Conservation (phyloP, 2,113 vertebrate species). For the Cryptomyrus ogoouensis region DNA sequence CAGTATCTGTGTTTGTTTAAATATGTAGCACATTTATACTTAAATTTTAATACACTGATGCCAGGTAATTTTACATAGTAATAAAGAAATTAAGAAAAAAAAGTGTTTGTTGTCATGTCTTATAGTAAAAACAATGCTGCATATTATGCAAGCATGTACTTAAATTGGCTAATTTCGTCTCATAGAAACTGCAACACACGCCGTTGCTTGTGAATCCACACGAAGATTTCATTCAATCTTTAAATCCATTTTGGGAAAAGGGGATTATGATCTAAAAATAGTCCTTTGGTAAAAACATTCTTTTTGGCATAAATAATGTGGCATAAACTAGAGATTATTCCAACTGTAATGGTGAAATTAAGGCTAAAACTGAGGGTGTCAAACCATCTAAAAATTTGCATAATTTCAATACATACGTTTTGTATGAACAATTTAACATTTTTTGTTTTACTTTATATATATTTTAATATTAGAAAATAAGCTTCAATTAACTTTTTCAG, state of each 20-base stretch:
- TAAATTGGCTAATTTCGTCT: neutral
- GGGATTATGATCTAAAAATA: neutral
- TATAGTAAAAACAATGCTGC: neutral
- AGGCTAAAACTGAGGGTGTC: neutral
- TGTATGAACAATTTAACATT: neutral
- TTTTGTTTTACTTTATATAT: neutral
- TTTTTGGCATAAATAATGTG: neutral
- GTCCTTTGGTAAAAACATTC: neutral
- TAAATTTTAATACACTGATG: neutral
- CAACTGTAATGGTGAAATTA: neutral
- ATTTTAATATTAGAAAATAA: neutral
- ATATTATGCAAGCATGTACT: neutral
- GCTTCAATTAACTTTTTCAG: neutral
- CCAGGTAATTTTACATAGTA: neutral
- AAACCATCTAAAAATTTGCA: neutral
- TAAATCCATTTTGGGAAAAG: neutral
- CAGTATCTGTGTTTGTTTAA: neutral
- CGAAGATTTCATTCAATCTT: neutral
- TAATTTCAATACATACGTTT: neutral
- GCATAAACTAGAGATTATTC: neutral
- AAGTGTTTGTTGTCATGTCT: neutral
- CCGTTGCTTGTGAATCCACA: neutral
- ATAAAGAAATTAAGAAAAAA: neutral
- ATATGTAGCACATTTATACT: conserved; percentile 1
- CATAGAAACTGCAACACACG: neutral